Evolutionary conservation across 2,888 invertebrate species (phyloP), one percentile per base, ranked within the genome.

Genomic region (Ormyrus thymus): DNA sequence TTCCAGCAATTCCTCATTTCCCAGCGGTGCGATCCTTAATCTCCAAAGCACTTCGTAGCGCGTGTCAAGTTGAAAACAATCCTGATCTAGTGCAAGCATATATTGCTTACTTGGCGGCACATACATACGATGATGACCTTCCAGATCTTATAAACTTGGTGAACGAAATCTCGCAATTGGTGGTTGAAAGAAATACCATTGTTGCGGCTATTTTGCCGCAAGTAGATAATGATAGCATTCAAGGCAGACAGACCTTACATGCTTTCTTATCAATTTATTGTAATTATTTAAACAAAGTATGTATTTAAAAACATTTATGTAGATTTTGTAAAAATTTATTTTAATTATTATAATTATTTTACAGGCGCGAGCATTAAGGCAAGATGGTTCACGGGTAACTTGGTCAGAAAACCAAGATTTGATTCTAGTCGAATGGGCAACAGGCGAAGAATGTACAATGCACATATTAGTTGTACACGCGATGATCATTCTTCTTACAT

Each of bases 51-150:
- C 89, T 97, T n/a, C 92, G 96, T 6, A 94, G 96, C 82, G 98
- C 98, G 0, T 95, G 97, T 87, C 95, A 96, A 86, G 96, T 97
- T 77, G 98, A 98, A 91, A 97, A 97, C 85, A 94, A 95, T 86
- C 97, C 97, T 0, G 91, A 92, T 0, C 91, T 97, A 88, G 94
- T 97, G 76, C 94, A 95, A 76, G 95, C 95, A 58, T 98, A 98
- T 90, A 94, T 98, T 75, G 93, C 93, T 83, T 98, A 97, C 90
- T 93, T 98, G 64, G 94, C 97, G 0, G 91, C 93, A 2, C 95
- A 96, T 89, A 95, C 95, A 0, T 83, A 90, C 85, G 92, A 93
- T 76, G 94, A 94, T 86, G 91, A 93, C 3, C 92, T 95, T 1
- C 92, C 93, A 0, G 94, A 95, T 80, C 91, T 95, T 85, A 92